Evolutionary conservation across 1,140 invertebrate genomes (phyloP).

Genomic region (Zaprionus ornatus): DNA sequence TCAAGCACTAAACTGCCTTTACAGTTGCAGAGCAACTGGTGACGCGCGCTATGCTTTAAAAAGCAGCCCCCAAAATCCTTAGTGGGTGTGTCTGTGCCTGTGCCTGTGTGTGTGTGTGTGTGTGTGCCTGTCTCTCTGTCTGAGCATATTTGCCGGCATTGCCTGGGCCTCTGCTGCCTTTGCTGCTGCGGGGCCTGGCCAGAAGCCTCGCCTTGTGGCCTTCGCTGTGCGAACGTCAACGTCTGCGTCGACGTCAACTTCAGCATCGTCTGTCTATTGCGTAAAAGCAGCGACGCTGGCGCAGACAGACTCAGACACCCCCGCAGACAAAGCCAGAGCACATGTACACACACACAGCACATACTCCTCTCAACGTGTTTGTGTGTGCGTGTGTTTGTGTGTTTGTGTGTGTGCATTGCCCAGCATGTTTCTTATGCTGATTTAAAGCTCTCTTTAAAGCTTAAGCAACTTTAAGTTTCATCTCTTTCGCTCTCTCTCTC

Average conservation of each 20-base stretch:
- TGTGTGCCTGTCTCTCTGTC: constrained; percentile 49
- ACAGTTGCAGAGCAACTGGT: constrained; percentile 30
- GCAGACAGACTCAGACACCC: constrained; percentile 53
- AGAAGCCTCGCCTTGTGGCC: constrained; percentile 30
- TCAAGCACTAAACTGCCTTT: constrained; percentile 9
- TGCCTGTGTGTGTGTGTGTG: neutral
- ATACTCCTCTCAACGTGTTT: neutral
- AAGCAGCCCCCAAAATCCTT: neutral
- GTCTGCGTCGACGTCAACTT: constrained; percentile 27
- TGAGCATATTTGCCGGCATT: constrained; percentile 33
- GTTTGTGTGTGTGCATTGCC: neutral
- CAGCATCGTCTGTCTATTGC: constrained; percentile 64
- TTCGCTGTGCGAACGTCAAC: constrained; percentile 47
- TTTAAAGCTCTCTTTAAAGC: constrained; percentile 49
- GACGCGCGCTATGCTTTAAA: neutral
- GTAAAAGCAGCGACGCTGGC: constrained; percentile 58
- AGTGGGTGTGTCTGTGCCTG: neutral
- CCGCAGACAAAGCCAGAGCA: constrained; percentile 54
- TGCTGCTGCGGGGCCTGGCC: neutral
- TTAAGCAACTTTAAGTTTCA: constrained; percentile 43
- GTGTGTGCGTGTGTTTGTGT: neutral
- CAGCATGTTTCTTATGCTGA: constrained; percentile 9
- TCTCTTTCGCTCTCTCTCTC: neutral
- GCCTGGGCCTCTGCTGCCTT: constrained; percentile 20
- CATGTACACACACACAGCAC: constrained; percentile 4